Evolutionary conservation across 1,140 invertebrate species (phyloP).

Genomic region (Leptinotarsa texana): DNA sequence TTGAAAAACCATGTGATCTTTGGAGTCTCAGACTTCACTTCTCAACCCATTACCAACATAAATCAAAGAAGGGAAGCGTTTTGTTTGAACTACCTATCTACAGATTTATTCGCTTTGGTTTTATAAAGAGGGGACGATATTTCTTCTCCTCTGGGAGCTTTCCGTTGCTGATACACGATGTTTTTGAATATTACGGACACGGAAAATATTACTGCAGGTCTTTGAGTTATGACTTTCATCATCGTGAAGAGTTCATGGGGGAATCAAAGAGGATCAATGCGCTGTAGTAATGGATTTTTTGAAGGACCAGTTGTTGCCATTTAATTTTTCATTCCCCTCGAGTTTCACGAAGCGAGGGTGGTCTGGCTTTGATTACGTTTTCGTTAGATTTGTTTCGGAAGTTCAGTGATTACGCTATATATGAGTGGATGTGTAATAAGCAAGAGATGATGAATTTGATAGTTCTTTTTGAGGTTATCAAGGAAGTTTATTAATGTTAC

Average conservation of each 20-base stretch:
- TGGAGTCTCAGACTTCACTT: background rate
- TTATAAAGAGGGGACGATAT: conserved; percentile 10
- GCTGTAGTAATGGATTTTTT: conserved; percentile 12
- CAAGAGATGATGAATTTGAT: too few relatives aligned
- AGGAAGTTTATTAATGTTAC: too few relatives aligned
- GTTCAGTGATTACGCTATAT: too few relatives aligned
- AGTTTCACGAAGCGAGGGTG: background rate
- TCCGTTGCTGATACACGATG: conserved; percentile 14
- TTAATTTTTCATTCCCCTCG: conserved; percentile 20
- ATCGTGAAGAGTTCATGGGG: conserved; percentile 13
- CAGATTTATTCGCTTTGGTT: conserved; percentile 8
- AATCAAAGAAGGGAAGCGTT: conserved; percentile 9
- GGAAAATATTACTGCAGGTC: conserved; percentile 16
- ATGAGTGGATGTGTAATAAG: too few relatives aligned
- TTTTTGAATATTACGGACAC: conserved; percentile 14
- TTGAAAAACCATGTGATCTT: too few relatives aligned
- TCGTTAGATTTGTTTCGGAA: background rate
- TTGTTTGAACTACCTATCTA: conserved; percentile 19
- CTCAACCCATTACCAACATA: background rate
- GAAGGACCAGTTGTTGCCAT: conserved; percentile 23
- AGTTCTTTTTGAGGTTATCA: too few relatives aligned
- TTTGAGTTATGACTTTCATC: conserved; percentile 22
- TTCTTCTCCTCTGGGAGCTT: conserved; percentile 11
- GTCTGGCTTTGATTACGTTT: background rate
- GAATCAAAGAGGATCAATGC: conserved; percentile 18